Conservation (phyloP, 2,888 invertebrate species). For the Leptopilina syphax region DNA sequence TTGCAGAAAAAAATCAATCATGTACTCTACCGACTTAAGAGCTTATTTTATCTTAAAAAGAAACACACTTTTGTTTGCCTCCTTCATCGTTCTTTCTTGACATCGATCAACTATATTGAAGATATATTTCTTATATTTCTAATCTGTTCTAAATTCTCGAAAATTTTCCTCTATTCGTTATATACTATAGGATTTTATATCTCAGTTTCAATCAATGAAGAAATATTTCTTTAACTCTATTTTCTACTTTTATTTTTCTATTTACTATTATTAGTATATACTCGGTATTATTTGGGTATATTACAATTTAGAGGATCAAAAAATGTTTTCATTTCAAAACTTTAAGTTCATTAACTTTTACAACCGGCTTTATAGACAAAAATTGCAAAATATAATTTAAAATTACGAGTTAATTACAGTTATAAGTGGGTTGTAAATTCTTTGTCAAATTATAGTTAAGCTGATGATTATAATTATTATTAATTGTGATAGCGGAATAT, state of each 20-base stretch:
- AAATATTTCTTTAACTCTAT: no score
- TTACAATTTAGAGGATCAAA: no score
- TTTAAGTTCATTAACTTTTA: no score
- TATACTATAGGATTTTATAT: no score
- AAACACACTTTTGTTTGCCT: background rate
- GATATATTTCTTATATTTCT: background rate
- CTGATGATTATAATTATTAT: background rate
- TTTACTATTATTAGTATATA: no score
- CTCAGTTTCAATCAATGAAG: no score
- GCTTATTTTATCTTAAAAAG: conserved; percentile 12
- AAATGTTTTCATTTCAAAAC: no score
- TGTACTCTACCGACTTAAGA: background rate
- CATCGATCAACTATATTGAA: background rate
- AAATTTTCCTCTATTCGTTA: conserved; percentile 4
- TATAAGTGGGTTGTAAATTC: background rate
- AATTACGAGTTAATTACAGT: background rate
- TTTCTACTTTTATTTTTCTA: no score
- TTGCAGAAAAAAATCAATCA: conserved; percentile 45
- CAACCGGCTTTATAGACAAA: no score
- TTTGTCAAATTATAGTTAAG: background rate
- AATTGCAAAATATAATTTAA: no score
- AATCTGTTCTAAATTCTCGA: conserved; percentile 8
- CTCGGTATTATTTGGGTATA: no score
- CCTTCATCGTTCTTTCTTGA: background rate
- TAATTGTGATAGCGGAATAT: no score